Conservation (phyloP, 2,113 vertebrate species). For the Paramormyrops kingsleyae region DNA sequence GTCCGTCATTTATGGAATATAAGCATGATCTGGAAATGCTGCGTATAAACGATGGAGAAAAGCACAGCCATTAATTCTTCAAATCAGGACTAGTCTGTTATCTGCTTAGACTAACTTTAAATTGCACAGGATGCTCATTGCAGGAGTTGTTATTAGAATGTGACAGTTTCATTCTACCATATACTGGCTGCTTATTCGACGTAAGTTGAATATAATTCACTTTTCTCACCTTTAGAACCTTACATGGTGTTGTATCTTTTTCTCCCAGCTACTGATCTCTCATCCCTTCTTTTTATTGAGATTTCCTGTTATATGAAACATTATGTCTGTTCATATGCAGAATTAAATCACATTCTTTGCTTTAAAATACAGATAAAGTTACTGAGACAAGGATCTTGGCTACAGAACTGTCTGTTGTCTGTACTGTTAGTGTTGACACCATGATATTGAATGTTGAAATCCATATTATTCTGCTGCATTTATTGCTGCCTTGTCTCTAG, state of each 20-base stretch:
- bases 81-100: background rate
- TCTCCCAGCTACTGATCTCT: background rate
- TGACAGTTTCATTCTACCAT: background rate
- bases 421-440: background rate
- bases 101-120: background rate
- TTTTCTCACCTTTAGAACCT: background rate
- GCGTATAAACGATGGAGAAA: background rate
- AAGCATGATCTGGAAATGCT: background rate
- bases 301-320: background rate
- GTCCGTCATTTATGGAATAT: background rate
- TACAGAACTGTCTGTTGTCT: background rate
- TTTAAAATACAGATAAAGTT: background rate
- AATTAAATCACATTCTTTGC: background rate
- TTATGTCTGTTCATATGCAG: background rate
- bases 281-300: background rate
- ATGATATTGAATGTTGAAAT: background rate
- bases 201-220: background rate
- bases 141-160: background rate
- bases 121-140: background rate
- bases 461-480: background rate
- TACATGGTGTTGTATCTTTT: background rate
- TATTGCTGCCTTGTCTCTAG: background rate
- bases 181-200: background rate
- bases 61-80: background rate
- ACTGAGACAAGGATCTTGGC: background rate